These are phyloP conservation scores for Poecilobothrus nobilitatus DNA, from an alignment of 2,888 invertebrate genomes.

Conservation along the genomic window DNA sequence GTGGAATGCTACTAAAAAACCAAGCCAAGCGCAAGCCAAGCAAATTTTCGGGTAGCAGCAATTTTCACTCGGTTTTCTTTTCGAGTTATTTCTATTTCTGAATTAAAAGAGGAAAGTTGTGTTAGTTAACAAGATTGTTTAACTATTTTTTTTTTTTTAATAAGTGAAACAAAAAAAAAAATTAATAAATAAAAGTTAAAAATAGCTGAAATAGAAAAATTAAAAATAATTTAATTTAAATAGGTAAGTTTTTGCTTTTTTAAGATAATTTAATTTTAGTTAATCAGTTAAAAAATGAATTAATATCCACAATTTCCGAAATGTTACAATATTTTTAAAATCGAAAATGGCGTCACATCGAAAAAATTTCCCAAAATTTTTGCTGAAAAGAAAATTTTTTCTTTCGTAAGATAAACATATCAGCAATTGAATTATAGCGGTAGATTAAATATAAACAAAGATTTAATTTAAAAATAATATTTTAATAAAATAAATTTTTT, in stretches of 20 bases:
- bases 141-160: neutral
- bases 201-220: too few species aligned
- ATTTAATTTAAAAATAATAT: too few species aligned
- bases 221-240: neutral
- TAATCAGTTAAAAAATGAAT: neutral
- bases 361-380: constrained; percentile 9
- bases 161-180: too few species aligned
- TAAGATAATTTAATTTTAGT: neutral
- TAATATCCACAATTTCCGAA: neutral
- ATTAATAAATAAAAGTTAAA: too few species aligned
- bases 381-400: neutral
- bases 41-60: neutral
- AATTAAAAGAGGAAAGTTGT: neutral
- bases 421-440: neutral
- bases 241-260: neutral
- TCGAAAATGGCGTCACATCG: constrained; percentile 9
- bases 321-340: neutral
- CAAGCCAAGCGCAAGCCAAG: neutral
- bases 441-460: neutral
- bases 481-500: too few species aligned
- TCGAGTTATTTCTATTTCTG: neutral
- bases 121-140: neutral
- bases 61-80: neutral
- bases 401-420: neutral
- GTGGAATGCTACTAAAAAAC: neutral